Evolutionary conservation across 2,888 invertebrate genomes (phyloP).

Genomic region (Polymixis lichenea): DNA sequence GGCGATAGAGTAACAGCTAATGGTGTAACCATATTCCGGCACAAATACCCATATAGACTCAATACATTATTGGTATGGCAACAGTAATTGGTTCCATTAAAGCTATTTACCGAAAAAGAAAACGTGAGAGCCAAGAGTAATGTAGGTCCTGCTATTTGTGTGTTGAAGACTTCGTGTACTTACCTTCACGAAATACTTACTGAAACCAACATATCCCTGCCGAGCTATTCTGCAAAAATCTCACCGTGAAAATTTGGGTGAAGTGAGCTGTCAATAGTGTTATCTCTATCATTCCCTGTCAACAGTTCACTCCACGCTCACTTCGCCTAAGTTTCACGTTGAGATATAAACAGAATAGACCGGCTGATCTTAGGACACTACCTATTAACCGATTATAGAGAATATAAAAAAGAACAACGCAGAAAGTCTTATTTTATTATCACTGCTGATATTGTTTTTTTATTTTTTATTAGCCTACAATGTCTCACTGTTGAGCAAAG

Average conservation of each 20-base stretch:
- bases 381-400: background rate
- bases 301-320: too few relatives aligned
- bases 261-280: too few relatives aligned
- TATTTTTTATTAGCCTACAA: too few relatives aligned
- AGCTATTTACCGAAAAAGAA: slow-evolving; percentile 12
- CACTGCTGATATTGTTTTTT: too few relatives aligned
- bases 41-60: slow-evolving; percentile 16
- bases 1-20: slow-evolving; percentile 24
- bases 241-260: too few relatives aligned
- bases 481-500: too few relatives aligned
- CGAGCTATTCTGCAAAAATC: too few relatives aligned
- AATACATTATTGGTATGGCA: slow-evolving; percentile 26
- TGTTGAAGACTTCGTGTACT: background rate
- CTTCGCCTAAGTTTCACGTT: too few relatives aligned
- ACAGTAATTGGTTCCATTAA: slow-evolving; percentile 2
- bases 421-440: background rate
- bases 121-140: background rate
- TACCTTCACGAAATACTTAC: background rate
- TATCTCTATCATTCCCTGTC: too few relatives aligned
- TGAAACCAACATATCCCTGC: background rate
- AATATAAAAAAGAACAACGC: background rate
- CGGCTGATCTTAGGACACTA: too few relatives aligned
- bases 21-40: slow-evolving; percentile 24
- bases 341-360: too few relatives aligned
- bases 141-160: background rate